Conservation (phyloP, 2,888 invertebrate species). For the Erebia palarica region DNA sequence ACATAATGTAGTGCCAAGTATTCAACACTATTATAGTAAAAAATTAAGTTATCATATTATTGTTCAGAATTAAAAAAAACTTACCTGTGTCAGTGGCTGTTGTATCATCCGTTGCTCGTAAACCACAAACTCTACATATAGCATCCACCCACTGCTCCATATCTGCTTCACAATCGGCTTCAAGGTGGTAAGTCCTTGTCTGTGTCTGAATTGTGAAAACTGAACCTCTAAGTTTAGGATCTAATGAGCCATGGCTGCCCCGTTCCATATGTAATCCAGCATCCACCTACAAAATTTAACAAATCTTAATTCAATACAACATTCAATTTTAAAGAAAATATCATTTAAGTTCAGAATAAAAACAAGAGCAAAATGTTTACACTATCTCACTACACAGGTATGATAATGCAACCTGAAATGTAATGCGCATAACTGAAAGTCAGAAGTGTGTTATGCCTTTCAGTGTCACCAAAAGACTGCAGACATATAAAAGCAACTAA, state of each 20-base stretch:
- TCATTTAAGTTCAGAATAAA: not conserved
- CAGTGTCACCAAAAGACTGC: constrained; percentile 4
- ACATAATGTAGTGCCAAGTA: too few relatives aligned
- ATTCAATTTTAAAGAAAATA: not conserved
- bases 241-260: constrained; percentile 90
- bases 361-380: not conserved
- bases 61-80: not conserved
- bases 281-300: constrained; percentile 84
- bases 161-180: constrained; percentile 94
- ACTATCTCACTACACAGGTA: not conserved
- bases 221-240: constrained; percentile 73
- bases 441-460: not conserved
- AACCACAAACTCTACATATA: constrained; percentile 95
- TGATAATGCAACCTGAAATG: not conserved
- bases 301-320: not conserved
- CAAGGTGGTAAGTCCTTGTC: constrained; percentile 94
- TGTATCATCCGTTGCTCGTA: constrained; percentile 87
- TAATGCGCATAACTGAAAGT: constrained; percentile 2
- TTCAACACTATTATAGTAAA: too few relatives aligned
- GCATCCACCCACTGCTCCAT: constrained; percentile 98
- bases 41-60: too few relatives aligned
- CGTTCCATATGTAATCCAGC: constrained; percentile 93
- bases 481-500: not conserved
- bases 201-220: constrained; percentile 96
- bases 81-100: constrained; percentile 51